Evolutionary conservation across 1,140 invertebrate genomes (phyloP).

Genomic region (Hirudo medicinalis): DNA sequence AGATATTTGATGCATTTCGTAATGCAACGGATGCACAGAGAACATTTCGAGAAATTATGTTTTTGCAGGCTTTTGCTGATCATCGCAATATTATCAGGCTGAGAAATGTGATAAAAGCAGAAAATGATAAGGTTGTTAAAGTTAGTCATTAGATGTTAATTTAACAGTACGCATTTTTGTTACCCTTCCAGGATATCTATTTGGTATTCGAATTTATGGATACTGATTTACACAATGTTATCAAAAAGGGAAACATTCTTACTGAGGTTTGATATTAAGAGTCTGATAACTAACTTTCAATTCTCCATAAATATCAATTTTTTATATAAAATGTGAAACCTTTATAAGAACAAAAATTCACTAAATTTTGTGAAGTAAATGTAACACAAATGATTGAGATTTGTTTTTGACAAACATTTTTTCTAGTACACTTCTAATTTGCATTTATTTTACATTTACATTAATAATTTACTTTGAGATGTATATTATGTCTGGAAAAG

Average conservation of each 20-base stretch:
- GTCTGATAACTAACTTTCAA: no score
- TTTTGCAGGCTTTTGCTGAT: constrained; percentile 74
- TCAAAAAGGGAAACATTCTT: constrained; percentile 77
- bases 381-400: no score
- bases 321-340: no score
- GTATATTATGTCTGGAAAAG: no score
- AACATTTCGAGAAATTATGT: constrained; percentile 87
- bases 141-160: background rate
- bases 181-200: constrained; percentile 65
- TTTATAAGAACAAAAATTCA: no score
- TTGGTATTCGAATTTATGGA: constrained; percentile 97
- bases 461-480: no score
- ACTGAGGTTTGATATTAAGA: constrained; percentile 49
- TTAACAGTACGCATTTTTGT: background rate
- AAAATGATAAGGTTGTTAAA: constrained; percentile 58
- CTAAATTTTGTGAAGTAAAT: no score
- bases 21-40: constrained; percentile 58
- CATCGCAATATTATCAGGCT: constrained; percentile 91
- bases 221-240: constrained; percentile 89
- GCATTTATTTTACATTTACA: no score
- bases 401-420: no score
- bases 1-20: constrained; percentile 92
- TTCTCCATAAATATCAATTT: no score
- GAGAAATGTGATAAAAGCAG: constrained; percentile 76
- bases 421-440: no score